Base-by-base conservation (phyloP, 2,888 invertebrate species). In the Aphidoletes aphidimyza region DNA sequence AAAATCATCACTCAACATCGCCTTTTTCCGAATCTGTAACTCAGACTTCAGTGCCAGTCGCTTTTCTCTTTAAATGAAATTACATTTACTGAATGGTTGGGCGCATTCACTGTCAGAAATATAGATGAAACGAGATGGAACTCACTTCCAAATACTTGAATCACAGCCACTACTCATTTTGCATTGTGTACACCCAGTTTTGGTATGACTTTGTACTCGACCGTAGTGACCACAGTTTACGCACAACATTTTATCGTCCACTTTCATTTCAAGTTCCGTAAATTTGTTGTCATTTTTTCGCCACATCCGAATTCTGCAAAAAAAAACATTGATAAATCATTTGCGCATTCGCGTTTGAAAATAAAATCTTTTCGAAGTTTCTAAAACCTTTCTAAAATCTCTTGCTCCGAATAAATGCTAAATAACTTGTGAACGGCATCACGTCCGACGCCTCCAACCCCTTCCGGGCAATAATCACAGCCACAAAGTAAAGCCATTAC, bases 401-500 rank as follows among this genome's bases (percentile, higher is more conserved):
- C 92, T 17, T 91, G 88, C 84, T 95, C 94, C 26, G 91, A 88
- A 42, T 94, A 90, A 84, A 91, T 91, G 86, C 93, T 92, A 84
- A 96, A 92, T 85, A 95, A 92, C 86, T 95, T 94, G 1, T 95
- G 88, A 8, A 94, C 95, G 0, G 94, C 93, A 86, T 96, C 95
- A 86, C 94, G 94, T 0, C 98, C 97, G 84, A 95, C 91, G 0
- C 95, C 95, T 49, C 91, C 91, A 86, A 97, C 90, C 87, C 97
- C 96, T 5, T 93, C 93, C 0, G 92, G 92, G 81, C 93, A 92
- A 88, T 97, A 97, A 90, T 98, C 98, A 88, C 96, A 97, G 0
- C 97, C 97, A 86, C 96, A 94, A 0, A 98, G 90, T 42, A 98
- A 89, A 8, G 96, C 97, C 87, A 97, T 90, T 0, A 94, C 96